Base-by-base conservation (phyloP, 2,113 vertebrate species). In the Cercopithecus mona region DNA sequence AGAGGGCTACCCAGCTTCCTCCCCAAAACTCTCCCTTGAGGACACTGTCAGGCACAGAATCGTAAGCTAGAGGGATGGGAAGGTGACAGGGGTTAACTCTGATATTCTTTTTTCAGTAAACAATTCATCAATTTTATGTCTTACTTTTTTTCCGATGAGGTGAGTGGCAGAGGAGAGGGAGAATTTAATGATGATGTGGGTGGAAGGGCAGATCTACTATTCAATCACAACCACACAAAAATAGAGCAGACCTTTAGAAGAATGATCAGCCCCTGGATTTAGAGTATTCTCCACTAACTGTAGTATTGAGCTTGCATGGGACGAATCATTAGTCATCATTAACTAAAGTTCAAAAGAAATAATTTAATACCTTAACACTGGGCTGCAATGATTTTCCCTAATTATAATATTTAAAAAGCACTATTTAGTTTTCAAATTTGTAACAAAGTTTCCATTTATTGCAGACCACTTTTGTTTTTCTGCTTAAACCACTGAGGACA, bases 41-140 rank as follows among this genome's bases (percentile, higher is more conserved):
- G 93, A 91, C 84, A 35, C 81, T 25, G 25, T 84, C 75, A 87
- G 90, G 96, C 83, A 43, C 18, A 59, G 92, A 78, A 59, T 78
- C 68, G 83, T 52, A 66, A 96, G 59, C 52, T 45, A 12, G 72
- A 55, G 76, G 82, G 78, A 86, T 66, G 20, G 40, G 64, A 76
- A 94, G 66, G 88, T 80, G 88, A 45, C n/a, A 20, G 38, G n/a
- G 83, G 95, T 92, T 88, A 92, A 70, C 52, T 35, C 93, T 52
- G 89, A 89, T 87, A 85, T 57, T 97, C 93, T 95, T 81, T 86
- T 79, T 68, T 86, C 50, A 13, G 88, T 88, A 96, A 97, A 93
- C 96, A 92, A 79, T 93, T 91, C 76, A 85, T 97, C 82, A 64
- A 1, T 64, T 96, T 86, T 45, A 73, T 80, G 90, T 96, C 79